Evolutionary conservation across 2,113 vertebrate genomes (phyloP).

Genomic region (Seriola rivoliana): DNA sequence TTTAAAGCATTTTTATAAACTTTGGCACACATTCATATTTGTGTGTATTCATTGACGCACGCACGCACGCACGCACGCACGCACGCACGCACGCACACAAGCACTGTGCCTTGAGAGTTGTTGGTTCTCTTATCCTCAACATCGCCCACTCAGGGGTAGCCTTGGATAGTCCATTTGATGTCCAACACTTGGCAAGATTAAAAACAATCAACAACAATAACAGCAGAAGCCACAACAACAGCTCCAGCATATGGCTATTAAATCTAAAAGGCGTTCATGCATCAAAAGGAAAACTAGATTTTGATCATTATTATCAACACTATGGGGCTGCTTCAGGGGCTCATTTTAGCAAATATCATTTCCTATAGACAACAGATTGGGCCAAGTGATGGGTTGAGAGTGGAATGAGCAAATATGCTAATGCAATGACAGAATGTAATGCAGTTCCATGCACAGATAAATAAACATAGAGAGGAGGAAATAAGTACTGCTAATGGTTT

Average conservation of each 20-base stretch:
- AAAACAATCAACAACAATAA: slow-evolving; percentile 73
- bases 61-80: neutral
- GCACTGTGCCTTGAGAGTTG: neutral
- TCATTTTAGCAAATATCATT: slow-evolving; percentile 70
- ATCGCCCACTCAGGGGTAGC: slow-evolving; percentile 51
- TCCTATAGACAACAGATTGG: slow-evolving; percentile 70
- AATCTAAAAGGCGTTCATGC: slow-evolving; percentile 72
- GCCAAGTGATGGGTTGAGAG: slow-evolving; percentile 53
- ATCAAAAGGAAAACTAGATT: slow-evolving; percentile 77
- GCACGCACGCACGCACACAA: neutral
- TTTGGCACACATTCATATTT: neutral
- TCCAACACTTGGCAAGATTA: slow-evolving; percentile 62
- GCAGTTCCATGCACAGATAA: slow-evolving; percentile 52
- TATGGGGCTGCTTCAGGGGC: slow-evolving; percentile 63
- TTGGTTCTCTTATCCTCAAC: slow-evolving; percentile 25
- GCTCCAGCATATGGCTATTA: slow-evolving; percentile 73
- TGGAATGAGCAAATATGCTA: slow-evolving; percentile 70
- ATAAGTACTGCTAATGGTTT: slow-evolving; percentile 41
- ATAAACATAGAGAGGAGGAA: slow-evolving; percentile 52
- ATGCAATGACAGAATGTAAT: slow-evolving; percentile 57
- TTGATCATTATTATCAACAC: slow-evolving; percentile 74
- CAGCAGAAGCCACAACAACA: slow-evolving; percentile 56
- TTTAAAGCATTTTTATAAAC: neutral
- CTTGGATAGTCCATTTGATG: slow-evolving; percentile 65
- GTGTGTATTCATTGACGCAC: neutral